Evolutionary conservation across 2,888 invertebrate genomes (phyloP).

Genomic region (Adineta ricciae): DNA sequence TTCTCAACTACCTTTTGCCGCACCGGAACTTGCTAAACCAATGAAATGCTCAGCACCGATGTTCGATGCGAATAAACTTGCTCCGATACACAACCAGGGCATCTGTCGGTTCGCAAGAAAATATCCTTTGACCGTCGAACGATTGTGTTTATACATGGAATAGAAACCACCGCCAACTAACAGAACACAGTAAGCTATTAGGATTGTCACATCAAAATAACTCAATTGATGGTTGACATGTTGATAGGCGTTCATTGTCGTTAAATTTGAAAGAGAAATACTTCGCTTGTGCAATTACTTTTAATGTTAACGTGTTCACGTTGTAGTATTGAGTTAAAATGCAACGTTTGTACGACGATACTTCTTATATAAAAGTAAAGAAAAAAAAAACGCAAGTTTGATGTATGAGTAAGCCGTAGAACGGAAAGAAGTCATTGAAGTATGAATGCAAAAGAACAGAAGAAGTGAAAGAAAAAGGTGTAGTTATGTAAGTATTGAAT

Average conservation of each 20-base stretch:
- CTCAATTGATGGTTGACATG: not conserved
- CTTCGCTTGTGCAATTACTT: too few relatives aligned
- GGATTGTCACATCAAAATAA: not conserved
- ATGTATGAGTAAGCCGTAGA: too few relatives aligned
- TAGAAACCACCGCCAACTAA: not conserved
- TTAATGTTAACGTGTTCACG: too few relatives aligned
- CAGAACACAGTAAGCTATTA: not conserved
- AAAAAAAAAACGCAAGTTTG: too few relatives aligned
- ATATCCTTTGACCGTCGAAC: constrained; percentile 28
- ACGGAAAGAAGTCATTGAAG: too few relatives aligned
- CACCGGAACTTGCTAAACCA: constrained; percentile 51
- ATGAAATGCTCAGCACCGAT: constrained; percentile 52
- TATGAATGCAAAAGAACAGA: too few relatives aligned
- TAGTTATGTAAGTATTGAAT: too few relatives aligned
- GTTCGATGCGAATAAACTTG: constrained; percentile 51
- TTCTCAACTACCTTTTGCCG: constrained; percentile 50
- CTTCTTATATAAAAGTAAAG: too few relatives aligned
- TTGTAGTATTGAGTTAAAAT: too few relatives aligned
- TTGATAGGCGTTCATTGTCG: not conserved
- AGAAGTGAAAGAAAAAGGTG: too few relatives aligned
- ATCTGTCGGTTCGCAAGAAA: constrained; percentile 31
- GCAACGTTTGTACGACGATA: too few relatives aligned
- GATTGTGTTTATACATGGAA: constrained; percentile 25
- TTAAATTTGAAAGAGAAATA: too few relatives aligned
- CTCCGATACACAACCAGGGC: constrained; percentile 39